Conservation (phyloP, 2,113 vertebrate genomes). For the Lynx canadensis region DNA sequence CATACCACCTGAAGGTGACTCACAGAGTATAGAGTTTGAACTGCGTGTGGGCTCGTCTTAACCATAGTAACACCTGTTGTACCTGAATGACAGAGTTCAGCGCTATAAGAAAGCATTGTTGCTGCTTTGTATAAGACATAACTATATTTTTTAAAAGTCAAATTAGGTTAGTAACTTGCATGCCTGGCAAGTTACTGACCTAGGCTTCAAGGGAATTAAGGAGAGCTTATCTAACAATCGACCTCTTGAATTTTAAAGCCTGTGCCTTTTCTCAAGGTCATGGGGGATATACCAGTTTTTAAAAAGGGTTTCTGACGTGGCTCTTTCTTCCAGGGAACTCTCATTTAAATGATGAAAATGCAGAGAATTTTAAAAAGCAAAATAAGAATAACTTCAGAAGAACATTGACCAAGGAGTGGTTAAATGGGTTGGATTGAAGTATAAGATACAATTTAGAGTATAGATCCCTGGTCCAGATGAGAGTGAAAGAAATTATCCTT, state of each 20-base stretch:
- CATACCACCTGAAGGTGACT: background rate
- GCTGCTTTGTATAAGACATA: slow-evolving; percentile 33
- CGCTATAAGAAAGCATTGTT: background rate
- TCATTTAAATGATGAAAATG: background rate
- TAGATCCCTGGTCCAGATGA: background rate
- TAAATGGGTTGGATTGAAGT: background rate
- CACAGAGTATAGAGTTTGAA: background rate
- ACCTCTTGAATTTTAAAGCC: background rate
- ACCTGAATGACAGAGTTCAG: background rate
- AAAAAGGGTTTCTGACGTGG: background rate
- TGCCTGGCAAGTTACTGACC: background rate
- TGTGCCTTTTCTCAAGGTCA: background rate
- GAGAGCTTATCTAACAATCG: background rate
- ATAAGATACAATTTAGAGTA: background rate
- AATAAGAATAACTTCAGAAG: background rate
- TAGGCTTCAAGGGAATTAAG: background rate
- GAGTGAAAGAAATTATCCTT: background rate
- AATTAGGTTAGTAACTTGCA: slow-evolving; percentile 17
- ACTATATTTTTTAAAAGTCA: slow-evolving; percentile 41
- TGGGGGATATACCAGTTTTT: background rate
- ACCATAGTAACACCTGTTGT: background rate
- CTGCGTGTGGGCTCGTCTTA: background rate
- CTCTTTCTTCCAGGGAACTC: background rate
- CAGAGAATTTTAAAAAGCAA: background rate
- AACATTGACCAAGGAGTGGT: background rate